phyloP scores from a whole-genome alignment of 1,140 invertebrate genomes.

The Colletes gigas region DNA sequence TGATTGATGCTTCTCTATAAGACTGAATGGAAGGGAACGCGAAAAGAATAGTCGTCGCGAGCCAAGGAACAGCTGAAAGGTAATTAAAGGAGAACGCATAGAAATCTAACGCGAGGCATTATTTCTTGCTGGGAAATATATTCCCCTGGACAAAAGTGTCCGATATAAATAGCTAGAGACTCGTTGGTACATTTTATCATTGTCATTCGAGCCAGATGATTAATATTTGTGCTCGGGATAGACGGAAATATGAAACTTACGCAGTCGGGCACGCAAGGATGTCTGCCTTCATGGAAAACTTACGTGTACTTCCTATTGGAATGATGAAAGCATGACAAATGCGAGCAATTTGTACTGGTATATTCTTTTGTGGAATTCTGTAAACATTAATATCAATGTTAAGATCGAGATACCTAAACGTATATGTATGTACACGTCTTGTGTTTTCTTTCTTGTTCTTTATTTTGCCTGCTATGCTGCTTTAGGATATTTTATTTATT shows the following conservation, averaged over 20 bases:
- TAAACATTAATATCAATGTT: no score
- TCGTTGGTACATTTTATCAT: constrained; percentile 1
- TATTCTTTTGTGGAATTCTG: no score
- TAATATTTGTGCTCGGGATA: background rate
- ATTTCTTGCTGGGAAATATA: background rate
- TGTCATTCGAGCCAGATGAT: background rate
- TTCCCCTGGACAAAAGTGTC: background rate
- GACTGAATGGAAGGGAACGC: constrained; percentile 15
- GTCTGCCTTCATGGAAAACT: background rate
- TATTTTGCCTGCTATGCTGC: no score
- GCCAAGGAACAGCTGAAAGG: constrained; percentile 7
- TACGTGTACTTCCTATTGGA: background rate
- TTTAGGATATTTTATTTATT: no score
- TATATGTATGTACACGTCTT: no score
- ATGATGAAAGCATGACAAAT: background rate
- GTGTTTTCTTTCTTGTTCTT: no score
- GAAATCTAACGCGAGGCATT: constrained; percentile 4
- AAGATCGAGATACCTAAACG: background rate
- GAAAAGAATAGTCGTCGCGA: constrained; percentile 11
- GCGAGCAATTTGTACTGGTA: background rate
- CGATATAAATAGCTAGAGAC: background rate
- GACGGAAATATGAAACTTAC: background rate
- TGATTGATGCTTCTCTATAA: constrained; percentile 23
- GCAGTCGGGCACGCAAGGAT: background rate
- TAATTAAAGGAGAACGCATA: constrained; percentile 34